phyloP scores from a whole-genome alignment of 2,888 invertebrate genomes.

The Lithophane socia region DNA sequence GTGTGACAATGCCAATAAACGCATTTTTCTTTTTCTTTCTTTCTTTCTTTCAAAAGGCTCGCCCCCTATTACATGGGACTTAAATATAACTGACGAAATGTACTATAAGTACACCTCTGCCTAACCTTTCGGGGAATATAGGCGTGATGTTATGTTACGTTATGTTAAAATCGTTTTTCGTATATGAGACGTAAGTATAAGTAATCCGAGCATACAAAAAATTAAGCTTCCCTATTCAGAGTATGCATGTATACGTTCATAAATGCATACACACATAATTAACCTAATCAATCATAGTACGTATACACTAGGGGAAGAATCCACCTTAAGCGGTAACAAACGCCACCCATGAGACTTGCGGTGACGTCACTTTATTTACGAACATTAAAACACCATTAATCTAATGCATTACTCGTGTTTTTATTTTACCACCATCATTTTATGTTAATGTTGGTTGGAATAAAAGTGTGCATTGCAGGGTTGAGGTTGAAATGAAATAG shows the following conservation, averaged over 20 bases:
- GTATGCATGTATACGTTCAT: background rate
- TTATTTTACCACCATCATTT: conserved; percentile 70
- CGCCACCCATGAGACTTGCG: conserved; percentile 53
- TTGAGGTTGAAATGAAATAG: conserved; percentile 29
- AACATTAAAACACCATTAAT: conserved; percentile 81
- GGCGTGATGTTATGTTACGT: background rate
- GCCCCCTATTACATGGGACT: no score
- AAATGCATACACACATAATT: conserved; percentile 34
- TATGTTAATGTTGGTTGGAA: conserved; percentile 68
- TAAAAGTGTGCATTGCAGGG: conserved; percentile 54
- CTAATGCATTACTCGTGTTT: conserved; percentile 81
- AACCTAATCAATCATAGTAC: conserved; percentile 60
- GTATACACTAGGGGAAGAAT: conserved; percentile 36
- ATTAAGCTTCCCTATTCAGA: background rate
- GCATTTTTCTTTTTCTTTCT: no score
- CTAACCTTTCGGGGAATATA: background rate
- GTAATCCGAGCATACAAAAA: background rate
- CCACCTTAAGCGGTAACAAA: conserved; percentile 53
- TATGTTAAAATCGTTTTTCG: background rate
- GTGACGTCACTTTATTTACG: conserved; percentile 60
- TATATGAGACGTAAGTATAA: background rate
- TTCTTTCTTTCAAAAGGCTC: no score
- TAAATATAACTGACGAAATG: no score
- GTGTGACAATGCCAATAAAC: no score
- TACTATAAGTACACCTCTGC: background rate